Base-by-base conservation (phyloP, 2,113 vertebrate species). In the Falco punctatus region DNA sequence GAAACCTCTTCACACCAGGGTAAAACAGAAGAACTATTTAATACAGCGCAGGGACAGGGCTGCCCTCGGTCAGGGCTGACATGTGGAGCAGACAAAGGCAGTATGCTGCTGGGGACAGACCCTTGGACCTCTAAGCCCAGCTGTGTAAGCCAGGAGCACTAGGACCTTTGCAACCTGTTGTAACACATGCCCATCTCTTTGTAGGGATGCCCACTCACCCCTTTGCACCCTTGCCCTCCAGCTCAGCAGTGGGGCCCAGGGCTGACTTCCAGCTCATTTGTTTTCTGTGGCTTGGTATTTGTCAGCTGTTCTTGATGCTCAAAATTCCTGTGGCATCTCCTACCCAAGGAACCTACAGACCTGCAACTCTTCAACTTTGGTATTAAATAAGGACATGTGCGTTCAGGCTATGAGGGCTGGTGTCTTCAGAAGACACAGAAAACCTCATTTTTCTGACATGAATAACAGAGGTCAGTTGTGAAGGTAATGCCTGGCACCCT, bases 341-440 rank as follows among this genome's bases (percentile, higher is more conserved):
- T 21, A 11, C 7, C 9, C 8, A n/a, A 54, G 64, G 49, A 21
- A 3, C 15, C 62, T 64, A 7, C n/a, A 71, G 30, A 75, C 2
- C 8, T 17, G 20, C 15, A 35, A 28, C 5, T 24, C 35, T 40
- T 66, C 52, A 69, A 35, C 62, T 54, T 88, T 42, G 33, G 24
- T 35, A 10, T 1, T 54, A n/a, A 40, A 22, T 46, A 16, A 40
- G n/a, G 32, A 35, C 6, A 14, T 5, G 16, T n/a, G 35, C 0
- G 0, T 59, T 44, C 27, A 33, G 23, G 20, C 33, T 57, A 0
- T 4, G 20, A 64, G 28, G 17, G 35, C 13, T 80, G 49, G 2
- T 33, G 19, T 28, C 23, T 35, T 51, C 21, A 65, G 57, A n/a
- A 67, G 51, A 42, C 26, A 3, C 7, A 16, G 30, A 42, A 79